These are phyloP conservation scores for Agrotis clavis DNA, from an alignment of 2,888 invertebrate species.

Conservation along the genomic window DNA sequence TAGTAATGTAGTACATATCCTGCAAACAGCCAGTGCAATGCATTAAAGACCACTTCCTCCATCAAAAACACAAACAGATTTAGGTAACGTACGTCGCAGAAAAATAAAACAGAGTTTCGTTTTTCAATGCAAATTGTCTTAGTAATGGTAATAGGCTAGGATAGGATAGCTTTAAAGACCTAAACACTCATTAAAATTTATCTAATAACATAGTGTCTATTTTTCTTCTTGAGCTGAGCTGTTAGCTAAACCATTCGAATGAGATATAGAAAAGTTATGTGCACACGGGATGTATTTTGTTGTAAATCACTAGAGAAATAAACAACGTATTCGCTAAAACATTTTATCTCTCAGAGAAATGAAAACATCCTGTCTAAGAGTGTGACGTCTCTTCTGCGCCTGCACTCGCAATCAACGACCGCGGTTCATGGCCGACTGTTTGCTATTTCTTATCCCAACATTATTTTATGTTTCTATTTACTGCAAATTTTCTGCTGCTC, in stretches of 20 bases:
- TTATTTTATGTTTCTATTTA: conserved; percentile 22
- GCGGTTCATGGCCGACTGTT: conserved; percentile 45
- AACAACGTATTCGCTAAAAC: neutral
- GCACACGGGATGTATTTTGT: neutral
- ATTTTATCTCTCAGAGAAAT: neutral
- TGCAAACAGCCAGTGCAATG: too few species aligned
- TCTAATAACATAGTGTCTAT: too few species aligned
- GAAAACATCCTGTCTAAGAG: neutral
- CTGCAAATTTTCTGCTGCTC: conserved; percentile 18
- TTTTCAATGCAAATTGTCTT: too few species aligned
- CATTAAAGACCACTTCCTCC: too few species aligned
- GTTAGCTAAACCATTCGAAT: neutral
- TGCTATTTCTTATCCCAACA: conserved; percentile 20
- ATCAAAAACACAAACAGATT: too few species aligned
- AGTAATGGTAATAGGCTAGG: too few species aligned
- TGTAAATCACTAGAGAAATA: conserved; percentile 5
- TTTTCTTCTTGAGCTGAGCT: neutral
- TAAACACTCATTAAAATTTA: too few species aligned
- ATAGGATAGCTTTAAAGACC: too few species aligned
- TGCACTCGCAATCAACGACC: conserved; percentile 47
- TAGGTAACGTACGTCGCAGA: too few species aligned
- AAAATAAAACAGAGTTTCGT: too few species aligned
- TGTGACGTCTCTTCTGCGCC: neutral
- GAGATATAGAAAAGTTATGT: neutral
- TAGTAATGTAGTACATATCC: too few species aligned